Base-by-base conservation (phyloP, 1,140 invertebrate genomes). In the Tetraneura akinire region DNA sequence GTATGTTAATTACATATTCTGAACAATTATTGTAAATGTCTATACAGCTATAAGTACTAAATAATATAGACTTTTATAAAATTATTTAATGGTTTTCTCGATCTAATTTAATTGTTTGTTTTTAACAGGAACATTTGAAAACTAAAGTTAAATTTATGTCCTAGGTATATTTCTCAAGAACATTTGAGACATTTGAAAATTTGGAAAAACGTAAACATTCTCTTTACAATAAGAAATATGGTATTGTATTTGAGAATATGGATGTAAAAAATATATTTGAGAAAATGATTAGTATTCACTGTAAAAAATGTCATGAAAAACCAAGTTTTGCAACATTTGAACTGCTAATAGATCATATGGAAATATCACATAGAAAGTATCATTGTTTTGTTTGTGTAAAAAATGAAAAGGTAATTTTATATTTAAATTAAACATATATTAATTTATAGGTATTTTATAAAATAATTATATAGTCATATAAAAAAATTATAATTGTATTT, bases 311-410 rank as follows among this genome's bases (percentile, higher is more conserved):
- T 85, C 85, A 87, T 51, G 45, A 64, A 11, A 83, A 89, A 60
- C 85, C 84, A 85, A 32, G 81, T 23, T 96, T 96, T 85, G 87
- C 87, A 81, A 91, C 87, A 23, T 97, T 98, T 84, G 86, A 87
- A 55, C 88, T 88, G 74, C 88, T 98, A 0, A 91, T 91, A 85
- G 91, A 93, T 82, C 96, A 99, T 86, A 92, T 98, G 88, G 88
- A 91, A 82, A 90, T 90, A 83, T 90, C 90, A 47, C 97, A 99
- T 87, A 91, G 94, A 81, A 85, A 93, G 62, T 91, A 91, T 86
- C 96, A 91, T 83, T 99, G 96, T 87, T 94, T 97, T 85, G 87
- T 98, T 1, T 99, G 97, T 86, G 90, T 94, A 1, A 91, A 94
- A 82, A 91, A 97, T 86, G 88, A 98, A 45, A 97, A 93, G 90